These are phyloP conservation scores for Brachylomia viminalis DNA, from an alignment of 2,888 invertebrate genomes.

Conservation along the genomic window DNA sequence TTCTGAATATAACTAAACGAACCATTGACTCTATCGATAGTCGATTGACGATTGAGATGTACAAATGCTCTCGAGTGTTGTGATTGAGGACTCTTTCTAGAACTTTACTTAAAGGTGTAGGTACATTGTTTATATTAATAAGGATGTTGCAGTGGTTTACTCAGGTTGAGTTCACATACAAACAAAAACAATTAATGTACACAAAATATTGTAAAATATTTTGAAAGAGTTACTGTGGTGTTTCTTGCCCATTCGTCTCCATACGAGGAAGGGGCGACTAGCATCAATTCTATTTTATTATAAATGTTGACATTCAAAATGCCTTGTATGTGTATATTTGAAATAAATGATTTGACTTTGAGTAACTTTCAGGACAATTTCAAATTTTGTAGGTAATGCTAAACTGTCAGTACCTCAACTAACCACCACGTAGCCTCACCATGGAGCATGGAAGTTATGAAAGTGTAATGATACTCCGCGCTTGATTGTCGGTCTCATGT, in stretches of 20 bases:
- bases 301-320: no score
- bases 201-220: background rate
- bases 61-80: background rate
- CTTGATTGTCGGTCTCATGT: slow-evolving; percentile 66
- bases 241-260: no score
- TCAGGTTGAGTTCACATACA: background rate
- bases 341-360: no score
- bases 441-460: slow-evolving; percentile 55
- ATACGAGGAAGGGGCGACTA: no score
- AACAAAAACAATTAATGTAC: no score
- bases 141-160: background rate
- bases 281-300: no score
- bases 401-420: background rate
- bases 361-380: background rate
- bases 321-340: no score
- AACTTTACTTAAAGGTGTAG: background rate
- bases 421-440: slow-evolving; percentile 34
- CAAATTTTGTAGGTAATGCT: background rate
- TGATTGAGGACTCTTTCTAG: background rate
- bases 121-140: background rate
- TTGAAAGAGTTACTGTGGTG: background rate
- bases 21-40: background rate
- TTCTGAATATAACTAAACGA: background rate
- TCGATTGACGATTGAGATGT: background rate
- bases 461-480: slow-evolving; percentile 52